Conservation (phyloP, 2,888 invertebrate genomes). For the Neoitamus cyanurus region DNA sequence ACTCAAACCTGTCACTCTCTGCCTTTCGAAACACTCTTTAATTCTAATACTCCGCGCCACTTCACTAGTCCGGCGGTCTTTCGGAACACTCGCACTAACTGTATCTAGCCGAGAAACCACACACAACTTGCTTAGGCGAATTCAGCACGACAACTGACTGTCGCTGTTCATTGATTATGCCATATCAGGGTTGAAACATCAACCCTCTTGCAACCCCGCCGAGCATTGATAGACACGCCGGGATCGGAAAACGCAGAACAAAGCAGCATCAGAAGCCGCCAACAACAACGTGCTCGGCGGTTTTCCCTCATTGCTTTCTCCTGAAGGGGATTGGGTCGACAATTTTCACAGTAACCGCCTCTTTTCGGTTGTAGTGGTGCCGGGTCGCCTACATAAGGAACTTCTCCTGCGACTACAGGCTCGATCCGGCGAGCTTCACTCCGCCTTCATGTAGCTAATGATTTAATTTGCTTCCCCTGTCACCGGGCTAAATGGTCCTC, state of each 20-base stretch:
- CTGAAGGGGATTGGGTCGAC: slow-evolving; percentile 44
- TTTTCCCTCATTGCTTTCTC: not conserved
- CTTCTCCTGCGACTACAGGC: slow-evolving; percentile 34
- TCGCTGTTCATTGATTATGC: slow-evolving; percentile 32
- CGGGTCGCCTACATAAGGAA: not conserved
- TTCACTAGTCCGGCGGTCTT: not conserved
- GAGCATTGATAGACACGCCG: not conserved
- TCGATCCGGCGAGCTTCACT: slow-evolving; percentile 2
- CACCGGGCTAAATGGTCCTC: slow-evolving; percentile 52
- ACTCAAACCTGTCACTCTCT: not conserved
- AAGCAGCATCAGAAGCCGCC: slow-evolving; percentile 20
- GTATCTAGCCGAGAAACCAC: not conserved
- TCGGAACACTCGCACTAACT: not conserved
- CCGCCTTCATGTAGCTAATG: slow-evolving; percentile 60
- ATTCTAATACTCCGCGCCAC: not conserved
- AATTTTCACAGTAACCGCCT: slow-evolving; percentile 53
- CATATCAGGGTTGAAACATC: slow-evolving; percentile 31
- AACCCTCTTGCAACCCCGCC: slow-evolving; percentile 27
- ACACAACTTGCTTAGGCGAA: slow-evolving; percentile 51
- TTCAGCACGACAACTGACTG: slow-evolving; percentile 53
- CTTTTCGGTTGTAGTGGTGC: not conserved
- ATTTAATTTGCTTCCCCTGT: slow-evolving; percentile 64
- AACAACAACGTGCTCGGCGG: not conserved
- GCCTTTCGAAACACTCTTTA: not conserved
- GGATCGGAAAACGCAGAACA: slow-evolving; percentile 10